Evolutionary conservation across 2,797 vertebrate species (phyloP).

Genomic region (Cottoperca gobio): DNA sequence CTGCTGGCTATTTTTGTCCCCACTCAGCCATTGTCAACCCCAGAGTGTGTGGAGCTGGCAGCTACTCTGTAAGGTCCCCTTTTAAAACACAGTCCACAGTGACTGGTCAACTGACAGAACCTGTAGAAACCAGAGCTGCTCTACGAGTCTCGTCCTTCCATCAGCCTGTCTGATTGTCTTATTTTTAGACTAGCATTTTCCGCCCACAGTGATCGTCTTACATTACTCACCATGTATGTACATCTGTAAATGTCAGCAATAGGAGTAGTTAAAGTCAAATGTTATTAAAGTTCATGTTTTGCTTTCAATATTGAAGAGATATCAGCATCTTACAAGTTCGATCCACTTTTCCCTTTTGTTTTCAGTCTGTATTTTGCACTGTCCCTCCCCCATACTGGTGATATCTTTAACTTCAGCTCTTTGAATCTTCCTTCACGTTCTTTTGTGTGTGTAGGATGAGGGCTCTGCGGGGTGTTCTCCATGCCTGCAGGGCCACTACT

Average conservation of each 20-base stretch:
- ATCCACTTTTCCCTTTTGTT: constrained; percentile 39
- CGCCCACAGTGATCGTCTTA: constrained; percentile 59
- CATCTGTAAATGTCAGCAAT: constrained; percentile 59
- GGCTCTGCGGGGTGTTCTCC: constrained; percentile 86
- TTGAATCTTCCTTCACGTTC: constrained; percentile 50
- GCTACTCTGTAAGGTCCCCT: constrained; percentile 89
- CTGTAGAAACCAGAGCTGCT: constrained; percentile 44
- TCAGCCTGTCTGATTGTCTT: constrained; percentile 49
- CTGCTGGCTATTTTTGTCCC: constrained; percentile 90
- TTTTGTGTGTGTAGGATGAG: constrained; percentile 83
- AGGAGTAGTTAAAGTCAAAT: constrained; percentile 31
- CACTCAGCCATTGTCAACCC: constrained; percentile 86
- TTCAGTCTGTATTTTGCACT: constrained; percentile 35
- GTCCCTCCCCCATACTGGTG: constrained; percentile 64
- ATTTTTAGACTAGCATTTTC: constrained; percentile 65
- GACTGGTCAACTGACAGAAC: constrained; percentile 45
- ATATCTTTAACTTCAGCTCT: constrained; percentile 68
- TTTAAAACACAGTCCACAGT: constrained; percentile 52
- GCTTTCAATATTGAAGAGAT: constrained; percentile 16
- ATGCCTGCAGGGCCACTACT: constrained; percentile 90
- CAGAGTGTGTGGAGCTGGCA: constrained; percentile 87
- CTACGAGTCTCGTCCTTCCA: constrained; percentile 41
- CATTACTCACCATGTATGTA: constrained; percentile 62
- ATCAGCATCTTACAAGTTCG: constrained; percentile 34
- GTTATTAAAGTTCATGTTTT: constrained; percentile 31